These are phyloP conservation scores for Gymnoscopelus microlampas DNA, from an alignment of 2,797 vertebrate species.

Conservation along the genomic window DNA sequence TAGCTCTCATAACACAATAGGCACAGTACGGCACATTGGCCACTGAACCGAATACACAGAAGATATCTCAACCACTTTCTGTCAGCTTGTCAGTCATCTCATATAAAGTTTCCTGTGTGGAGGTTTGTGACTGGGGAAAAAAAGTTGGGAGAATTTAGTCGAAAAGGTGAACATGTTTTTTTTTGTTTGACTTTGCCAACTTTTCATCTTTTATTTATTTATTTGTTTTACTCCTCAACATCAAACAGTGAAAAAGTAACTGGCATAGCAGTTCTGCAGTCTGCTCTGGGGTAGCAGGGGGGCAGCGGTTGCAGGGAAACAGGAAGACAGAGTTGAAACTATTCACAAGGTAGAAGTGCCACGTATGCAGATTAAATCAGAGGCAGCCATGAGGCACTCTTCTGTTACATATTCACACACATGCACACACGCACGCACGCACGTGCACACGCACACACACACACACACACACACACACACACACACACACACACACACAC, in stretches of 20 bases:
- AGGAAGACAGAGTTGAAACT: background rate
- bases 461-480: background rate
- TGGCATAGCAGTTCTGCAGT: background rate
- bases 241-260: background rate
- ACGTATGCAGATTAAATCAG: background rate
- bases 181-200: background rate
- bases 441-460: background rate
- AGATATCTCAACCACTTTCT: background rate
- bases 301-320: background rate
- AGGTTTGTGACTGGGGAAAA: too few species aligned
- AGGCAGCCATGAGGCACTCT: background rate
- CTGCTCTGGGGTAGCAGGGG: background rate
- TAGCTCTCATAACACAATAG: slow-evolving; percentile 7
- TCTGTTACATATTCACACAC: background rate
- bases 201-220: background rate
- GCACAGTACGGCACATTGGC: background rate
- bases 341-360: slow-evolving; percentile 7
- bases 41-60: background rate
- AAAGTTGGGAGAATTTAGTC: background rate
- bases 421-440: background rate
- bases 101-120: background rate
- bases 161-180: background rate
- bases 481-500: background rate
- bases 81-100: background rate
- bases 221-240: background rate